Evolutionary conservation across 2,888 invertebrate species (phyloP).

Genomic region (Malthinus flaveolus): DNA sequence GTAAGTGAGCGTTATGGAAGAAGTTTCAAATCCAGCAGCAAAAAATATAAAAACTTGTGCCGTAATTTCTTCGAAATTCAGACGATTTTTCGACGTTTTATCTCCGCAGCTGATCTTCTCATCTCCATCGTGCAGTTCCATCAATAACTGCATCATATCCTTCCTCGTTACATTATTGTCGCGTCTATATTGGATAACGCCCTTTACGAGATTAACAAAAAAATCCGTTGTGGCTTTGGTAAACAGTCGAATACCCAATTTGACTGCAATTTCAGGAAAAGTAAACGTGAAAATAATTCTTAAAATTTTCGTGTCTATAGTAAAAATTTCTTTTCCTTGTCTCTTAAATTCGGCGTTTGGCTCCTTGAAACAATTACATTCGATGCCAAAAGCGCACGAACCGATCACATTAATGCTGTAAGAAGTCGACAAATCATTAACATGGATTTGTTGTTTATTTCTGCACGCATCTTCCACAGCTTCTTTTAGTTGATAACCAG

Average conservation of each 20-base stretch:
- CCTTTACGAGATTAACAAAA: background rate
- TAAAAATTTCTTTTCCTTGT: background rate
- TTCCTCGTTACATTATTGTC: background rate
- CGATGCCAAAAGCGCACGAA: slow-evolving; percentile 61
- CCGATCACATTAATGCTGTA: slow-evolving; percentile 63
- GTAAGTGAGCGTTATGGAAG: background rate
- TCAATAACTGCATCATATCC: background rate
- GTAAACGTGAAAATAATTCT: background rate
- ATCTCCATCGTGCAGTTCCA: background rate
- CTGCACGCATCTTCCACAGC: slow-evolving; percentile 1
- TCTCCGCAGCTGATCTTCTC: slow-evolving; percentile 26
- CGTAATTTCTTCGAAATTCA: background rate
- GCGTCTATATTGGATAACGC: background rate
- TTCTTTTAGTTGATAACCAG: background rate
- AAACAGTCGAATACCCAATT: background rate
- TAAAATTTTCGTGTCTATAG: background rate
- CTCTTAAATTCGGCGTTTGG: background rate
- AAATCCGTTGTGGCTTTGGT: background rate
- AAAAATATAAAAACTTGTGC: background rate
- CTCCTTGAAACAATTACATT: slow-evolving; percentile 57
- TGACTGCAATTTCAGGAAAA: background rate
- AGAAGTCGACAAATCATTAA: slow-evolving; percentile 57
- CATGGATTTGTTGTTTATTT: slow-evolving; percentile 23
- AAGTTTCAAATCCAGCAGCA: background rate
- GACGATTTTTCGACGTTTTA: background rate